Conservation (phyloP, 2,888 invertebrate species). For the Congeria kusceri region DNA sequence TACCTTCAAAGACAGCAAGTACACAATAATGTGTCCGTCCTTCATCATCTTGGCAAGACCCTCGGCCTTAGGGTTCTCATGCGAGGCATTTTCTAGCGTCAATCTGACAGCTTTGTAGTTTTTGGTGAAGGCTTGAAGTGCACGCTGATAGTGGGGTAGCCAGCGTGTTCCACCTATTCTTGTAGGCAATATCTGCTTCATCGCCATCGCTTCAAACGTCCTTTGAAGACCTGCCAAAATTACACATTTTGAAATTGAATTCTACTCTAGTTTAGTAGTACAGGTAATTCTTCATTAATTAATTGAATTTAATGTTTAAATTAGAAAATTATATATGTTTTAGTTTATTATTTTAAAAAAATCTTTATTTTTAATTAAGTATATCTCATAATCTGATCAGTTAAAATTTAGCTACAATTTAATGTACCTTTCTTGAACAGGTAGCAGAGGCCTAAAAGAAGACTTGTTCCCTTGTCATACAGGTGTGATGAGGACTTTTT, state of each 20-base stretch:
- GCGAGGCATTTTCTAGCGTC: slow-evolving; percentile 28
- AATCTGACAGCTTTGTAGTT: slow-evolving; percentile 10
- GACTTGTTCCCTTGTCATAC: slow-evolving; percentile 3
- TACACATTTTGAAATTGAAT: too few species aligned
- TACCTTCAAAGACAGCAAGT: slow-evolving; percentile 30
- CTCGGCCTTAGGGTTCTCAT: slow-evolving; percentile 31
- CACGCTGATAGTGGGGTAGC: slow-evolving; percentile 27
- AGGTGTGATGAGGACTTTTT: not conserved
- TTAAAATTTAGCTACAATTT: too few species aligned
- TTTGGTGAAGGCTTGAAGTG: slow-evolving; percentile 17
- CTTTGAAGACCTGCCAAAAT: not conserved
- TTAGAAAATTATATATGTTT: too few species aligned
- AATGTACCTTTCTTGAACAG: too few species aligned
- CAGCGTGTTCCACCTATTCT: slow-evolving; percentile 25
- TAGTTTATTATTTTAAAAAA: too few species aligned
- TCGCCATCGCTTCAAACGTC: slow-evolving; percentile 1
- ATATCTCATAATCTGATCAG: too few species aligned
- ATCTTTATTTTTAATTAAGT: too few species aligned
- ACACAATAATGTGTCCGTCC: slow-evolving; percentile 27
- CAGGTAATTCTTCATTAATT: too few species aligned
- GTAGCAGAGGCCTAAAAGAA: slow-evolving; percentile 1
- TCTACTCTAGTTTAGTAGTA: too few species aligned
- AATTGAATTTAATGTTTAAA: too few species aligned
- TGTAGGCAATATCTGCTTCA: slow-evolving; percentile 15
- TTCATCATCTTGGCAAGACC: slow-evolving; percentile 22